Evolutionary conservation across 2,113 vertebrate genomes (phyloP).

Genomic region (Caloenas nicobarica): DNA sequence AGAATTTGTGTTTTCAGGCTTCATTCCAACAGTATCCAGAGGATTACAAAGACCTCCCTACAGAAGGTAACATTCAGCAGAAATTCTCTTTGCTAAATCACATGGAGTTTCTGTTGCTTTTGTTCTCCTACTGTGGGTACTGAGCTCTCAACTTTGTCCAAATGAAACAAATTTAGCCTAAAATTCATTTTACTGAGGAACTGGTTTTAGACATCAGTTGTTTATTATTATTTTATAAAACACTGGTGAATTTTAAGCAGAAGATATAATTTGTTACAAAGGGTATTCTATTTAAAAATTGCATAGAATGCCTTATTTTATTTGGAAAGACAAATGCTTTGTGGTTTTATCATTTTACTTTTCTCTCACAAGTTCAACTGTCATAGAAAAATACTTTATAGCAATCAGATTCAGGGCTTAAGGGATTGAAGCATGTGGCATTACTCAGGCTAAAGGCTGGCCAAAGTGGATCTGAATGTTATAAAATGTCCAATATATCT

Average conservation of each 20-base stretch:
- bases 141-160: background rate
- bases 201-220: background rate
- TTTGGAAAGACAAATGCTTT: background rate
- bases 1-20: slow-evolving; percentile 24
- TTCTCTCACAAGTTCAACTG: background rate
- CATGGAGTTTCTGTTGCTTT: background rate
- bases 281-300: background rate
- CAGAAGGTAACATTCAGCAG: slow-evolving; percentile 22
- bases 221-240: background rate
- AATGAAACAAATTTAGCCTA: background rate
- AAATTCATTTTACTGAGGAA: background rate
- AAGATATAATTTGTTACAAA: background rate
- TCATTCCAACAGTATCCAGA: background rate
- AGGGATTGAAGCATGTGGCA: background rate
- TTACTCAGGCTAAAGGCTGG: background rate
- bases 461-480: background rate
- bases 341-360: background rate
- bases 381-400: background rate
- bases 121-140: background rate
- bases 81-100: background rate
- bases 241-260: background rate
- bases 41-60: background rate
- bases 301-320: background rate
- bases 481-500: background rate
- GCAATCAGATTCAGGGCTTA: background rate